phyloP scores from a whole-genome alignment of 2,797 vertebrate species.

The Rhynchonycteris naso region DNA sequence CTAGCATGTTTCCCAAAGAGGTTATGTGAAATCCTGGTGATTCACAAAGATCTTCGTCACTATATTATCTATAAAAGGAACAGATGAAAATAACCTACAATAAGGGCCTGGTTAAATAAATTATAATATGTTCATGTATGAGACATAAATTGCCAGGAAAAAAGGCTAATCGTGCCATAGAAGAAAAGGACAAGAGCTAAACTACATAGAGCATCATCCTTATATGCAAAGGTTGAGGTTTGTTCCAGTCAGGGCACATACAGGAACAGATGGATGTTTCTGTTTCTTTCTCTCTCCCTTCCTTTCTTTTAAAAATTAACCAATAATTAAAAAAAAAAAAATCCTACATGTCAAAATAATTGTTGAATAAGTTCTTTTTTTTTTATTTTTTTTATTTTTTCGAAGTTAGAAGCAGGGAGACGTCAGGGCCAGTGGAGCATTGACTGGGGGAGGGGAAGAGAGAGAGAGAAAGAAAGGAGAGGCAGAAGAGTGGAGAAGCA shows the following conservation, averaged over 20 bases:
- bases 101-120: neutral
- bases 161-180: neutral
- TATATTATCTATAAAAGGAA: neutral
- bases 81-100: neutral
- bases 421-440: too few relatives aligned
- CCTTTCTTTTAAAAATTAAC: too few relatives aligned
- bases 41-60: neutral
- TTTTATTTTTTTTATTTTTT: too few relatives aligned
- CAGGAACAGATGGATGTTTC: too few relatives aligned
- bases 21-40: neutral
- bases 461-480: too few relatives aligned
- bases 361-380: neutral
- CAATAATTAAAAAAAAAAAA: neutral
- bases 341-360: neutral
- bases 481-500: too few relatives aligned
- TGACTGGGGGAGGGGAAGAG: too few relatives aligned
- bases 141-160: neutral
- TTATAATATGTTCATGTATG: neutral
- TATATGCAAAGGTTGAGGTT: too few relatives aligned
- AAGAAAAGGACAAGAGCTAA: neutral
- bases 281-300: too few relatives aligned
- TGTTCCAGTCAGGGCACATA: too few relatives aligned
- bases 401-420: too few relatives aligned
- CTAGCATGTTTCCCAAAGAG: neutral
- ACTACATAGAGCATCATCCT: neutral